These are phyloP conservation scores for Heterochromis multidens DNA, from an alignment of 2,113 vertebrate genomes.

Conservation along the genomic window DNA sequence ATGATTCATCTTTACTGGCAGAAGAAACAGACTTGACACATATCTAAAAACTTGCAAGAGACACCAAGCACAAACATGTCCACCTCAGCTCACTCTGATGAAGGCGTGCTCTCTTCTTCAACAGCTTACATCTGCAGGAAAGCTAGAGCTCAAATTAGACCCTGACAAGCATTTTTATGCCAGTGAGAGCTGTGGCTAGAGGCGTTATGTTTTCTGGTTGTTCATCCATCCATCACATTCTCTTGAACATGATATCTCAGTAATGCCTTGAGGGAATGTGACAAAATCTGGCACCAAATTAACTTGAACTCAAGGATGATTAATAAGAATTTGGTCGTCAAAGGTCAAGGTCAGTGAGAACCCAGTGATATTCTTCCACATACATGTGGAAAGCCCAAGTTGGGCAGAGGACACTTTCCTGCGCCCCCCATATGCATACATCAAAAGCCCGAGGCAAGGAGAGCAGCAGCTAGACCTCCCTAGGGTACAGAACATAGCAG, in stretches of 20 bases:
- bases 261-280: not conserved
- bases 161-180: not conserved
- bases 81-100: not conserved
- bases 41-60: not conserved
- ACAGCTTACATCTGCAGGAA: not conserved
- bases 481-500: not conserved
- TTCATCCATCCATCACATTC: not conserved
- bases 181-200: not conserved
- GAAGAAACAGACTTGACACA: not conserved
- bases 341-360: not conserved
- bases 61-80: not conserved
- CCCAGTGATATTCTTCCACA: not conserved
- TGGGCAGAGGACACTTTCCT: not conserved
- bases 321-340: not conserved
- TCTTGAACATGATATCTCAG: not conserved
- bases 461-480: not conserved
- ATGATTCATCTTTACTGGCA: not conserved
- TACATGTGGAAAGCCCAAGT: not conserved
- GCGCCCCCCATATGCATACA: not conserved
- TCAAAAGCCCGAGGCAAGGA: not conserved
- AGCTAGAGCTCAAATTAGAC: not conserved
- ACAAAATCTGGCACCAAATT: not conserved
- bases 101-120: not conserved
- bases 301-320: not conserved
- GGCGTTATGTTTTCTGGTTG: not conserved